These are phyloP conservation scores for Coecobrya sp. DNA, from an alignment of 2,888 invertebrate species.

Conservation along the genomic window DNA sequence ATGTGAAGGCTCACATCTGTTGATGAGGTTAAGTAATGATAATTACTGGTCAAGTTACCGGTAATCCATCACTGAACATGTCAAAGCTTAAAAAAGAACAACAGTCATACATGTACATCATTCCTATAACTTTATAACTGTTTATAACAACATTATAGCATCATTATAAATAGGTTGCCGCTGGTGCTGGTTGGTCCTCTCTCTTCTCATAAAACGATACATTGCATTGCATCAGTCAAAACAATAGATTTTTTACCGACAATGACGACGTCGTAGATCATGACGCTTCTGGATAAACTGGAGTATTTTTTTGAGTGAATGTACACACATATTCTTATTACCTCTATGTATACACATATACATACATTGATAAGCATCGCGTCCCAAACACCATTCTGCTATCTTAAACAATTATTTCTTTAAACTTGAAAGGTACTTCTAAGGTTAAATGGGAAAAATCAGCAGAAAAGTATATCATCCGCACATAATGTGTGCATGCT, in stretches of 20 bases:
- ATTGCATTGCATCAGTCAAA: slow-evolving; percentile 64
- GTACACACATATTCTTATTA: too few species aligned
- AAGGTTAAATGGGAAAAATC: slow-evolving; percentile 20
- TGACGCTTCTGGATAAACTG: slow-evolving; percentile 6
- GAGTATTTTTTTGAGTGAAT: background rate
- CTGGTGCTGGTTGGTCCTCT: slow-evolving; percentile 2
- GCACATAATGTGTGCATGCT: background rate
- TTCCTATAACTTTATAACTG: background rate
- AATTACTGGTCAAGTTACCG: slow-evolving; percentile 74
- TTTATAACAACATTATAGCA: background rate
- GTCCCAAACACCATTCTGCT: slow-evolving; percentile 8
- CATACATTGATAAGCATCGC: too few species aligned
- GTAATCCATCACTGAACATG: slow-evolving; percentile 73
- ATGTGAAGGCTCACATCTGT: slow-evolving; percentile 77
- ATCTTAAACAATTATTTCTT: slow-evolving; percentile 60
- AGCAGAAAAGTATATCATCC: slow-evolving; percentile 21
- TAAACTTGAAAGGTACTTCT: slow-evolving; percentile 49
- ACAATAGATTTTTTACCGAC: slow-evolving; percentile 64
- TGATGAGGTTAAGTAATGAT: slow-evolving; percentile 79
- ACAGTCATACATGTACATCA: background rate
- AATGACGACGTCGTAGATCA: slow-evolving; percentile 1
- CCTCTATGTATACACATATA: too few species aligned
- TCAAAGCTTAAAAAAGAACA: slow-evolving; percentile 62
- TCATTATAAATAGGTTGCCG: slow-evolving; percentile 1
- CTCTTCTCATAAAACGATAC: background rate